Percentiles rank a stretch among this genome's conserved stretches.
phyloP scores from a whole-genome alignment of 2,888 invertebrate genomes.

The Nephrocerus scutellatus region DNA sequence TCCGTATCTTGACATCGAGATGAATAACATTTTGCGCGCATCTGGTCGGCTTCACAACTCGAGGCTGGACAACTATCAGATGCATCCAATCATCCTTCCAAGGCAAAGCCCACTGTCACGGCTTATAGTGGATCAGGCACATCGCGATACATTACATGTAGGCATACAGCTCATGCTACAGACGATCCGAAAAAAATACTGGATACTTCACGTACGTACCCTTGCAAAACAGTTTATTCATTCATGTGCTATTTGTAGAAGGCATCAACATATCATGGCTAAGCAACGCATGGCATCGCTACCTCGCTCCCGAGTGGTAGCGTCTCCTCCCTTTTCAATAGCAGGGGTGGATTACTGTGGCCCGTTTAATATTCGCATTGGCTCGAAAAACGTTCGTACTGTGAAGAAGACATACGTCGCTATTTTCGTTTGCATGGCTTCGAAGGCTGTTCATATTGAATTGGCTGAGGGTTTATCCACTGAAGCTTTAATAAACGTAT shows the following conservation, averaged over 20 bases:
- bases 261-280: neutral
- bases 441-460: slow-evolving; percentile 10
- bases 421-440: slow-evolving; percentile 8
- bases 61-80: neutral
- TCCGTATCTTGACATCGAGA: slow-evolving; percentile 3
- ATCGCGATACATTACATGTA: neutral
- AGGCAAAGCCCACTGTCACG: slow-evolving; percentile 1
- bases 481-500: slow-evolving; percentile 1
- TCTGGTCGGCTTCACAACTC: slow-evolving; percentile 5
- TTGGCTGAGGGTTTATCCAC: slow-evolving; percentile 1
- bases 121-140: slow-evolving; percentile 4
- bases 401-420: slow-evolving; percentile 4
- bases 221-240: slow-evolving; percentile 10
- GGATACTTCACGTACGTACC: slow-evolving; percentile 8
- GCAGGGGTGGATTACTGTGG: slow-evolving; percentile 4
- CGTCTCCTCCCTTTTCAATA: neutral
- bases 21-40: neutral
- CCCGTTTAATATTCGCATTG: neutral
- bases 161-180: slow-evolving; percentile 8
- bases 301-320: neutral
- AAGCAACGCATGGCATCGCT: slow-evolving; percentile 9
- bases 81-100: slow-evolving; percentile 3
- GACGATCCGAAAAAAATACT: slow-evolving; percentile 5
- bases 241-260: slow-evolving; percentile 5
- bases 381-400: slow-evolving; percentile 1